These are phyloP conservation scores for Berghia stephanieae DNA, from an alignment of 1,140 invertebrate genomes.

Conservation along the genomic window DNA sequence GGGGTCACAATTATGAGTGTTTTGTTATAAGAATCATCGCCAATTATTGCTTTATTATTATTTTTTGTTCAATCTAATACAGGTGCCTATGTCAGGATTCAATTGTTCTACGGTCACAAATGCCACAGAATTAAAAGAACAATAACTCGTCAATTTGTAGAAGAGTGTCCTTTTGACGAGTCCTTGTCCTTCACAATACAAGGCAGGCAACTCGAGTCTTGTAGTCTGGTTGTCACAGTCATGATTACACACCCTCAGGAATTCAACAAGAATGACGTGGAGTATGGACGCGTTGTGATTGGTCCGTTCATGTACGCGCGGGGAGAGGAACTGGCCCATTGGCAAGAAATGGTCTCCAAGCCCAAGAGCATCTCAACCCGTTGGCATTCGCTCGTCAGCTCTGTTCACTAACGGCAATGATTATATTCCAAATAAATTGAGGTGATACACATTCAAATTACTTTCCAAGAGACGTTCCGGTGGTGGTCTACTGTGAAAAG, in stretches of 20 bases:
- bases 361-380: slow-evolving; percentile 44
- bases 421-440: too few species aligned
- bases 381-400: slow-evolving; percentile 59
- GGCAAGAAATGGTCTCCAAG: slow-evolving; percentile 64
- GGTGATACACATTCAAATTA: too few species aligned
- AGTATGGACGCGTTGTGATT: slow-evolving; percentile 56
- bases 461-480: too few species aligned
- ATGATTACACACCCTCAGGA: slow-evolving; percentile 42
- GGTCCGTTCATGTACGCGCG: slow-evolving; percentile 65
- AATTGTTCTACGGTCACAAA: slow-evolving; percentile 58
- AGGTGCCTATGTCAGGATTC: slow-evolving; percentile 59
- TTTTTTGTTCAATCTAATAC: slow-evolving; percentile 30
- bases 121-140: slow-evolving; percentile 61
- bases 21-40: too few species aligned
- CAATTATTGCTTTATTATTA: too few species aligned
- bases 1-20: too few species aligned
- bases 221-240: slow-evolving; percentile 54
- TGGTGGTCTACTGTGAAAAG: too few species aligned
- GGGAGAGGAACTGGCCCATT: slow-evolving; percentile 63
- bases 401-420: too few species aligned
- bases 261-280: slow-evolving; percentile 38
- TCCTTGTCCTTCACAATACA: slow-evolving; percentile 59
- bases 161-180: slow-evolving; percentile 60
- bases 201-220: slow-evolving; percentile 57
- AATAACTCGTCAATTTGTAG: slow-evolving; percentile 32